These are phyloP conservation scores for Porites lobata DNA, from an alignment of 92 coral and sea anemone species.

Conservation along the genomic window DNA sequence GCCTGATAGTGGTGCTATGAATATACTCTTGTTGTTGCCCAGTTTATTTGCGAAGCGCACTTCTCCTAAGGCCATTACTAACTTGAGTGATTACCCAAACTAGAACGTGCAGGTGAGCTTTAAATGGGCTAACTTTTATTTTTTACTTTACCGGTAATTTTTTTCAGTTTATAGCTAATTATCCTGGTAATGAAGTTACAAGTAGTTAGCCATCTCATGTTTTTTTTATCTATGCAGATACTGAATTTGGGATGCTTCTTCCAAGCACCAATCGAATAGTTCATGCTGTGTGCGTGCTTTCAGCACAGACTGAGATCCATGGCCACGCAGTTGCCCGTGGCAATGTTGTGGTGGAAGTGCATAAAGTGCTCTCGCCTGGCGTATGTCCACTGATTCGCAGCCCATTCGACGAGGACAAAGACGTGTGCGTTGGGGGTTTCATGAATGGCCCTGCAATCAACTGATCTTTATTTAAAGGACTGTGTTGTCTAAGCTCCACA, in stretches of 20 bases:
- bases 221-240: neutral
- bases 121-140: too few species aligned
- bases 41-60: too few species aligned
- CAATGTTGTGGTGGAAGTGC: conserved; percentile 57
- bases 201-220: neutral
- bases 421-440: conserved; percentile 49
- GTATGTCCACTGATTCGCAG: conserved; percentile 46
- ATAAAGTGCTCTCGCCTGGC: conserved; percentile 22
- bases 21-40: too few species aligned
- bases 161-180: too few species aligned
- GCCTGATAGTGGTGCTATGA: too few species aligned
- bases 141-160: too few species aligned
- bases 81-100: too few species aligned
- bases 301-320: conserved; percentile 24
- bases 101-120: too few species aligned
- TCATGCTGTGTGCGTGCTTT: conserved; percentile 5
- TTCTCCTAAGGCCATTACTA: too few species aligned
- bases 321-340: conserved; percentile 47
- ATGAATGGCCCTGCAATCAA: conserved; percentile 62
- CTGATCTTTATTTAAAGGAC: neutral
- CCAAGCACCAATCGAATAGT: neutral
- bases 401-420: conserved; percentile 51
- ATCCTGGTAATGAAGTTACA: too few species aligned
- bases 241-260: conserved; percentile 1
- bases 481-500: too few species aligned